Conservation (phyloP, 2,113 vertebrate species). For the Rhabdornis inornatus region DNA sequence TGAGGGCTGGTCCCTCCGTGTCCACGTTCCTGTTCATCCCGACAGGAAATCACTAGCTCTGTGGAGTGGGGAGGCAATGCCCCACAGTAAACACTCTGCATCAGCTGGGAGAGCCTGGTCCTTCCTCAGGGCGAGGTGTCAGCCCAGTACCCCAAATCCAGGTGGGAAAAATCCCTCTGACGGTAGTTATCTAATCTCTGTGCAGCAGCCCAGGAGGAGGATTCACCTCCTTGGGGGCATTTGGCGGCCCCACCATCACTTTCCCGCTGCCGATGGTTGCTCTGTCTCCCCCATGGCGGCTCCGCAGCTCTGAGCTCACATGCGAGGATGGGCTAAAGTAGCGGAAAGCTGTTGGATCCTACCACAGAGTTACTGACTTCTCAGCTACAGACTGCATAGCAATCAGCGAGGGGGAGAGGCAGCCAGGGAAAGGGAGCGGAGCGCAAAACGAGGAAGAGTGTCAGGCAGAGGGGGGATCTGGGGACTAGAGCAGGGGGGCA, state of each 20-base stretch:
- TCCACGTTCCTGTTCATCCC: accelerated
- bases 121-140: neutral
- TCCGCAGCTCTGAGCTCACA: constrained; percentile 75
- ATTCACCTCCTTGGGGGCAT: neutral
- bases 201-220: neutral
- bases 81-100: neutral
- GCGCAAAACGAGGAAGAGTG: neutral
- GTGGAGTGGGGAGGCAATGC: neutral
- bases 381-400: constrained; percentile 73
- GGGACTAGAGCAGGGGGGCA: neutral
- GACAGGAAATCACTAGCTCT: neutral
- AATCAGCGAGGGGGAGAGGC: constrained; percentile 65
- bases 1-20: neutral
- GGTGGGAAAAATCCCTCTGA: neutral
- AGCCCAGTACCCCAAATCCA: neutral
- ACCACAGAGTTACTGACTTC: constrained; percentile 77
- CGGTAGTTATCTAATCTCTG: neutral
- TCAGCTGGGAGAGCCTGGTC: neutral
- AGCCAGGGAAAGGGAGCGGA: constrained; percentile 49
- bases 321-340: constrained; percentile 79
- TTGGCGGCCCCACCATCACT: neutral
- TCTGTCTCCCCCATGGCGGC: constrained; percentile 37
- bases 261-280: neutral
- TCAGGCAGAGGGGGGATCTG: neutral
- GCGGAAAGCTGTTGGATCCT: constrained; percentile 73